Percentiles rank a stretch among this genome's conserved stretches.
These are phyloP conservation scores for Microcebus murinus DNA, from an alignment of 2,113 vertebrate genomes.

Conservation along the genomic window DNA sequence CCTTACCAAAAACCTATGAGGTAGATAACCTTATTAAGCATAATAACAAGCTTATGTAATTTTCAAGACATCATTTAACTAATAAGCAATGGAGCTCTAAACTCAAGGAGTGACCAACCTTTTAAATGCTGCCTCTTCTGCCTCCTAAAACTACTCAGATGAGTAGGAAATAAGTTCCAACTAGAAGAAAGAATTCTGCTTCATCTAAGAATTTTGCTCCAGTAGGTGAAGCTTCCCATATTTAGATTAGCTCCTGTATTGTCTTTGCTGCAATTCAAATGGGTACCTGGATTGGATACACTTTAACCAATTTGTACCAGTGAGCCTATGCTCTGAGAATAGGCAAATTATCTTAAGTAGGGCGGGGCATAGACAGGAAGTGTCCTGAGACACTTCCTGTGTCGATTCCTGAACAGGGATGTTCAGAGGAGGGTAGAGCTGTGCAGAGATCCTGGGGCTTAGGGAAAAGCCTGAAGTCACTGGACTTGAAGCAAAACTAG, in stretches of 20 bases:
- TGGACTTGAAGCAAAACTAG: neutral
- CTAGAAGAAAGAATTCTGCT: neutral
- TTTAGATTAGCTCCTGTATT: neutral
- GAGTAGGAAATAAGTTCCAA: neutral
- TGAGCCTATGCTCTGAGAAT: neutral
- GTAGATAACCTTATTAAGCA: neutral
- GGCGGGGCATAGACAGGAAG: neutral
- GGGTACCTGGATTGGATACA: neutral
- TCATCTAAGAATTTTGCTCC: neutral
- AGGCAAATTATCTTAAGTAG: neutral
- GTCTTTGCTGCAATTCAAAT: constrained; percentile 4
- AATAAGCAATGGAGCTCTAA: neutral
- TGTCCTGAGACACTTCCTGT: neutral
- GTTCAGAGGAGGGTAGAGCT: neutral
- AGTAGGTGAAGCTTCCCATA: neutral
- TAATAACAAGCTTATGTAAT: neutral
- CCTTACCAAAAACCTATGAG: neutral
- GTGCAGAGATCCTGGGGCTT: neutral
- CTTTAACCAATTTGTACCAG: neutral
- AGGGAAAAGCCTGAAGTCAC: neutral
- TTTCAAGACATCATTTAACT: neutral
- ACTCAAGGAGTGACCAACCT: neutral
- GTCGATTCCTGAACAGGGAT: neutral
- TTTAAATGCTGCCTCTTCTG: neutral
- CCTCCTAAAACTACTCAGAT: neutral